Conservation (phyloP, 2,797 vertebrate genomes). For the Hozukius guyotensis region DNA sequence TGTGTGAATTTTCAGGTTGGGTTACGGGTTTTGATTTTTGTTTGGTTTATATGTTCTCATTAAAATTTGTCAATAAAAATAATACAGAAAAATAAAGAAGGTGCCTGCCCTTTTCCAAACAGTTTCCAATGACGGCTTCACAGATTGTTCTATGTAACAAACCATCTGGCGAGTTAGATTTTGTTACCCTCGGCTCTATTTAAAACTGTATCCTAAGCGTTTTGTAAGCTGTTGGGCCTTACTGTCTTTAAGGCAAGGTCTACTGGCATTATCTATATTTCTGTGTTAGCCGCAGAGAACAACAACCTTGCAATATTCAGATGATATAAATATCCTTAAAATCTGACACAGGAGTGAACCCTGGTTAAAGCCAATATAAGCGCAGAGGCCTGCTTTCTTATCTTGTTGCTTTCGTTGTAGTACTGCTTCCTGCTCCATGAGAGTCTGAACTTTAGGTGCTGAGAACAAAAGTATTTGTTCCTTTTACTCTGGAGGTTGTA, state of each 20-base stretch:
- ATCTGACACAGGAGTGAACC: slow-evolving; percentile 12
- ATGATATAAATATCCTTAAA: neutral
- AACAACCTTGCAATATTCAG: neutral
- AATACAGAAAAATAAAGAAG: too few species aligned
- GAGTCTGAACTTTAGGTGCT: slow-evolving; percentile 49
- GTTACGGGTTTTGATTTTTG: too few species aligned
- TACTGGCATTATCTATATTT: neutral
- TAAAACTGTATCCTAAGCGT: neutral
- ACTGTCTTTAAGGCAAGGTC: neutral
- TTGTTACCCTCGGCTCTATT: neutral
- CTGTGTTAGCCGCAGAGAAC: neutral
- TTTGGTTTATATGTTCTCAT: too few species aligned
- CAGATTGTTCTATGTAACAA: neutral
- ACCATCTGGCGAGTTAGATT: neutral
- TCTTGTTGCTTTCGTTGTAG: neutral
- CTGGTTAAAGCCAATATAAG: neutral
- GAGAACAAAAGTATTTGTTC: slow-evolving; percentile 65
- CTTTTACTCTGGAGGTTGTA: slow-evolving; percentile 50
- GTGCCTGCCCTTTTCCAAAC: neutral
- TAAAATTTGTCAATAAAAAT: too few species aligned
- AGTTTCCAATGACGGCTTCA: neutral
- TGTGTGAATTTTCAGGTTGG: too few species aligned
- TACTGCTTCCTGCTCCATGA: slow-evolving; percentile 21
- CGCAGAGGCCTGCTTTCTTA: slow-evolving; percentile 14
- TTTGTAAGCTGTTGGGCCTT: neutral